Evolutionary conservation across 2,113 vertebrate genomes (phyloP), one percentile per base, ranked within the genome.

Genomic region (Gambusia holbrooki): DNA sequence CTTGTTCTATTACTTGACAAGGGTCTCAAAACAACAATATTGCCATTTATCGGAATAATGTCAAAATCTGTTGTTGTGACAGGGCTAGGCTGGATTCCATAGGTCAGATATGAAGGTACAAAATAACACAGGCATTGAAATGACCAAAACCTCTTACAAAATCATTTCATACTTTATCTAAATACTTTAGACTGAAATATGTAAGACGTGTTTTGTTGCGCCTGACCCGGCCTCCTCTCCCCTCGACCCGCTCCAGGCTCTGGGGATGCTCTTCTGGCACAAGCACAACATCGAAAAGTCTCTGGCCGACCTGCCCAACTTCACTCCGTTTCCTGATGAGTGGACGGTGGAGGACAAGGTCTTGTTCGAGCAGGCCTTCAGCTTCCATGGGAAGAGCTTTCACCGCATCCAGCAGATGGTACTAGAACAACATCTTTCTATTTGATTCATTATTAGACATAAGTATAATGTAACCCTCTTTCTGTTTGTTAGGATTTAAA

Each of bases 371-470:
- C 97, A 99, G 94, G 97, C 97, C 45, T 99, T 99, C 94, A 99
- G 97, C 84, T 99, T 99, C 88, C 97, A 99, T 42, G 97, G 97
- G 51, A 99, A 99, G 92, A 99, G 97, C 92, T 99, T 99, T 91
- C 97, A 99, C 91, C 96, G 97, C 91, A 99, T 99, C 89, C 97
- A 99, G 85, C 97, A 99, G 94, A 99, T 99, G 97, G 97, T 99
- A 95, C 45, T 6, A n/a, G 22, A 11, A 58, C 22, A 58, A 58
- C 22, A 9, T 58, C 51, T n/a, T 58, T 6, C 3, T 10, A 54
- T 54, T 54, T 10, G 7, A n/a, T 3, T 58, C 51, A 54, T 54
- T 54, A 0, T 25, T 9, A 54, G 9, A 10, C 8, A 3, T 5
- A 19, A 48, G 17, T 6, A 48, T 19, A 48, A 48, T 6, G 19